These are phyloP conservation scores for Menidia menidia DNA, from an alignment of 2,797 vertebrate species.

Conservation along the genomic window DNA sequence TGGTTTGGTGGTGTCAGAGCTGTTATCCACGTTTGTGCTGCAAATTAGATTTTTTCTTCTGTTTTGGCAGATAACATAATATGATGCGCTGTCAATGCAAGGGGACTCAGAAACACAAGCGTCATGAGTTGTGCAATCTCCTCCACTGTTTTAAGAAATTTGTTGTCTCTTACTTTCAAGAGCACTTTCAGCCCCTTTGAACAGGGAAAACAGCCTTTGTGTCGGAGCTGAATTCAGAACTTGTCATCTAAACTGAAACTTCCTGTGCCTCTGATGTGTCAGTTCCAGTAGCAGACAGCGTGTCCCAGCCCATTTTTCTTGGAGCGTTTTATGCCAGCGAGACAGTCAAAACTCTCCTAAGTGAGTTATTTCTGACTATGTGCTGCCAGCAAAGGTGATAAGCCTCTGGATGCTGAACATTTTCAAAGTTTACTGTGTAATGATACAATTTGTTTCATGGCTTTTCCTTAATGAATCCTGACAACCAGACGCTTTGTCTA, in stretches of 20 bases:
- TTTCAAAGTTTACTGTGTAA: constrained; percentile 72
- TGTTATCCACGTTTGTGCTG: constrained; percentile 60
- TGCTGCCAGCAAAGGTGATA: constrained; percentile 67
- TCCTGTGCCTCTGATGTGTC: constrained; percentile 72
- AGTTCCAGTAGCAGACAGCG: constrained; percentile 61
- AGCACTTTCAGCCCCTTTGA: constrained; percentile 61
- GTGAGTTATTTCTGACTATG: constrained; percentile 77
- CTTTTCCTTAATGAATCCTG: constrained; percentile 68
- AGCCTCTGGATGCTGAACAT: constrained; percentile 58
- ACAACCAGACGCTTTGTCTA: constrained; percentile 70
- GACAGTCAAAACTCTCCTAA: constrained; percentile 64
- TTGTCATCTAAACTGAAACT: constrained; percentile 77
- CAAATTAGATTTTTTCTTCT: constrained; percentile 52
- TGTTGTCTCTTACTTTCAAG: constrained; percentile 73
- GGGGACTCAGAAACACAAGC: constrained; percentile 47
- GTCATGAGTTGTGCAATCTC: constrained; percentile 66
- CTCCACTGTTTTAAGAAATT: constrained; percentile 65
- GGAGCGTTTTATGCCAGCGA: constrained; percentile 58
- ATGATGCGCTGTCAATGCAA: constrained; percentile 60
- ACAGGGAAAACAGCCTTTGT: constrained; percentile 67
- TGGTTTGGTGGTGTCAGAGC: constrained; percentile 40
- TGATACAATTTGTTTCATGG: constrained; percentile 70
- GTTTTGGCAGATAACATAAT: constrained; percentile 58
- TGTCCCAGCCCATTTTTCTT: constrained; percentile 73
- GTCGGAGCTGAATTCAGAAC: constrained; percentile 69